Percentiles rank a stretch among this genome's conserved stretches.
Evolutionary conservation across 2,797 vertebrate species (phyloP).

Genomic region (Morus bassanus): DNA sequence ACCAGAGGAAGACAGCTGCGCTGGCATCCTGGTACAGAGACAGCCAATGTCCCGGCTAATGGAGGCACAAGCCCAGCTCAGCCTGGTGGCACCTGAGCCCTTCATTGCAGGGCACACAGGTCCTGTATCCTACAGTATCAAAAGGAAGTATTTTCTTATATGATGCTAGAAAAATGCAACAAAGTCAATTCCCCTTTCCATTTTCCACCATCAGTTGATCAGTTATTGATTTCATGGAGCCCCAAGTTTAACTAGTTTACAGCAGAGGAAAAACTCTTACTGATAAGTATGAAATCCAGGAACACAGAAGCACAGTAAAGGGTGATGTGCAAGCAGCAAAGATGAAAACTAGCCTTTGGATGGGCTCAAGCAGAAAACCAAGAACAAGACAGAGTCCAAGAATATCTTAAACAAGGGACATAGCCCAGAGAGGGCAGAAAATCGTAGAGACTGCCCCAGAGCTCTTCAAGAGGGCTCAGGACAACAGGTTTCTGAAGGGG

Average conservation of each 20-base stretch:
- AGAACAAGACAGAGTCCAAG: background rate
- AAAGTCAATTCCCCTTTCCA: background rate
- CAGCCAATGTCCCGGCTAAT: background rate
- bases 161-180: background rate
- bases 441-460: background rate
- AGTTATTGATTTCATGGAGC: background rate
- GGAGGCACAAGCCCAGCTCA: background rate
- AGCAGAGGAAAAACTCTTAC: background rate
- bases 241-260: background rate
- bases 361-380: background rate
- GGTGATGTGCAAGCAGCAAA: background rate
- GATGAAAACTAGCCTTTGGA: background rate
- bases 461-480: background rate
- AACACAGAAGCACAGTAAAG: background rate
- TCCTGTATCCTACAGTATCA: fast-evolving
- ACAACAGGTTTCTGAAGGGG: background rate
- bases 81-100: background rate
- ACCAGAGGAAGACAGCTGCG: background rate
- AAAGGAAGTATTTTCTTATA: background rate
- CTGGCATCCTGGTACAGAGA: background rate
- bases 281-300: background rate
- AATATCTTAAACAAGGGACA: background rate
- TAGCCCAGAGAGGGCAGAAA: background rate
- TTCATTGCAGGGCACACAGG: background rate
- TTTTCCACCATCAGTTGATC: background rate